phyloP scores from a whole-genome alignment of 1,140 invertebrate species.

The Caligus rogercresseyi region DNA sequence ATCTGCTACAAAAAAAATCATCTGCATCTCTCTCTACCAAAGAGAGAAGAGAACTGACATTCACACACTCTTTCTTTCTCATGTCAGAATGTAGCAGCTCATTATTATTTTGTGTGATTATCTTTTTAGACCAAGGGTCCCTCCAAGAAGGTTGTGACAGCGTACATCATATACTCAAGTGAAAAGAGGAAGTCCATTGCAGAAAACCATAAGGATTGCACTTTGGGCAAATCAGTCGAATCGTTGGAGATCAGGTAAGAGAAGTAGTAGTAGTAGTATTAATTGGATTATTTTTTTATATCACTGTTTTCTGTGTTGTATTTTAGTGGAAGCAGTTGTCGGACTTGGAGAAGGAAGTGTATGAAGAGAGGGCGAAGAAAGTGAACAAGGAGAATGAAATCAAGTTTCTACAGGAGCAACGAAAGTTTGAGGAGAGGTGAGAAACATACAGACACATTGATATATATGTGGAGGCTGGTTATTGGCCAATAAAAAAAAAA shows the following conservation, averaged over 20 bases:
- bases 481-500: no score
- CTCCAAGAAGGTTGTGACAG: constrained; percentile 76
- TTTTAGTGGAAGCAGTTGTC: constrained; percentile 73
- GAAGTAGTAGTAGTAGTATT: no score
- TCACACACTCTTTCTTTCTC: no score
- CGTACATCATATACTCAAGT: constrained; percentile 94
- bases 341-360: constrained; percentile 49
- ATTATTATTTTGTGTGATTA: no score
- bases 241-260: constrained; percentile 14
- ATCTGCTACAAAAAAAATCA: no score
- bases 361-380: constrained; percentile 75
- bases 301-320: constrained; percentile 10
- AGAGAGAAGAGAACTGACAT: no score
- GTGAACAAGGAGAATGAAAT: constrained; percentile 64
- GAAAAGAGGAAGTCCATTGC: constrained; percentile 74
- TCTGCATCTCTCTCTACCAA: no score
- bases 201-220: constrained; percentile 74
- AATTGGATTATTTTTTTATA: no score
- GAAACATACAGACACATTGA: no score
- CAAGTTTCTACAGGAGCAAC: constrained; percentile 21
- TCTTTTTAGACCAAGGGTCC: constrained; percentile 30
- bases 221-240: constrained; percentile 81
- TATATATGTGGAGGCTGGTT: no score
- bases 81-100: no score
- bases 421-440: constrained; percentile 23